Conservation (phyloP, 1,140 invertebrate species). For the Brachionus calyciflorus region DNA sequence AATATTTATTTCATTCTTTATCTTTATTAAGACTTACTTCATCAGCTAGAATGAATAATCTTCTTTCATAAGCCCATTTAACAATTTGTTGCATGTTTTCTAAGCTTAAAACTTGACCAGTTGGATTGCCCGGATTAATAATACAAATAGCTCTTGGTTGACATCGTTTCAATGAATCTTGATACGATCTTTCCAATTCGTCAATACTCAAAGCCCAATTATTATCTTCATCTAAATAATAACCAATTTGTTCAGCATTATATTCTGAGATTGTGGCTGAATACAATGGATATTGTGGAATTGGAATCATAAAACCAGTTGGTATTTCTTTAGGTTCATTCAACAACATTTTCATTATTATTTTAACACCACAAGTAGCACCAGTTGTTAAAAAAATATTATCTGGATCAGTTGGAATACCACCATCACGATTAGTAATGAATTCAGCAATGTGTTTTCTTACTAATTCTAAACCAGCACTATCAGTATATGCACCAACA, state of each 20-base stretch:
- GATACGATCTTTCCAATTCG: constrained; percentile 77
- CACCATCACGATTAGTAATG: constrained; percentile 78
- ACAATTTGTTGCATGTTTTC: constrained; percentile 88
- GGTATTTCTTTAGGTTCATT: constrained; percentile 60
- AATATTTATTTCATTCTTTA: too few species aligned
- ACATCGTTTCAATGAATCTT: constrained; percentile 68
- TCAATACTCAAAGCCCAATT: constrained; percentile 78
- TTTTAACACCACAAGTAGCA: constrained; percentile 85
- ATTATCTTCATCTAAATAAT: constrained; percentile 84
- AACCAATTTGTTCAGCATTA: constrained; percentile 66
- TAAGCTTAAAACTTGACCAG: constrained; percentile 80
- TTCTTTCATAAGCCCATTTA: constrained; percentile 82
- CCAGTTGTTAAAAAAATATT: constrained; percentile 84
- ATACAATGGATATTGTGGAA: constrained; percentile 96
- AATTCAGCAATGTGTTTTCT: constrained; percentile 87
- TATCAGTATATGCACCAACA: constrained; percentile 63
- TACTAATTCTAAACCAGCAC: constrained; percentile 73
- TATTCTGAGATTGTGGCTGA: constrained; percentile 77
- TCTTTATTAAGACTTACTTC: too few species aligned
- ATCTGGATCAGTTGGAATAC: constrained; percentile 70
- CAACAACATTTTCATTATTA: constrained; percentile 62
- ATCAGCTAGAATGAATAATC: constrained; percentile 85
- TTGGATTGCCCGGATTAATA: constrained; percentile 98
- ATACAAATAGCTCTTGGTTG: constrained; percentile 83
- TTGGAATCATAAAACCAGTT: constrained; percentile 75